These are phyloP conservation scores for Drosophila pseudoananassae DNA, from an alignment of 1,140 invertebrate genomes.

Conservation along the genomic window DNA sequence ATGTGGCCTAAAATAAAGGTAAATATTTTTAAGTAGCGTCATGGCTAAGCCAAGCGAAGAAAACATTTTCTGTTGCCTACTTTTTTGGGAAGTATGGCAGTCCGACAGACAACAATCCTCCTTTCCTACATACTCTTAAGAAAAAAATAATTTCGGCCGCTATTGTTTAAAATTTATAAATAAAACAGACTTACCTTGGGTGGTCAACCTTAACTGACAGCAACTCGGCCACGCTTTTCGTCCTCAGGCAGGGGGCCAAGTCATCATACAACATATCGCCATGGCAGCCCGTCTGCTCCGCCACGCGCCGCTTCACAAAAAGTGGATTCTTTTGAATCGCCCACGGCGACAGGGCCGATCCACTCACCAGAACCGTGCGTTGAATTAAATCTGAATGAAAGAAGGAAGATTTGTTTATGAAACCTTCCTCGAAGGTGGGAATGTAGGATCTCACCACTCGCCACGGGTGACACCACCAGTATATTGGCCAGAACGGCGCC, in stretches of 20 bases:
- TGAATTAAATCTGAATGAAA: constrained; percentile 89
- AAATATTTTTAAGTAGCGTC: no score
- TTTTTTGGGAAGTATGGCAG: neutral
- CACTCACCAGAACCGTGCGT: constrained; percentile 95
- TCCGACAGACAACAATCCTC: no score
- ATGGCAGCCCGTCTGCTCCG: constrained; percentile 91
- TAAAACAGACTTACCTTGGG: constrained; percentile 85
- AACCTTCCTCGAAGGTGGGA: neutral
- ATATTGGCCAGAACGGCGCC: constrained; percentile 97
- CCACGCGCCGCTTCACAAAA: constrained; percentile 91
- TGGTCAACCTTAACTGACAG: constrained; percentile 90
- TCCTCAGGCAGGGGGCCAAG: constrained; percentile 92
- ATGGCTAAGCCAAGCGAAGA: no score
- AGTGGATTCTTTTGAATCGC: constrained; percentile 95
- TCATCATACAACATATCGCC: constrained; percentile 91
- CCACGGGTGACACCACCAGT: constrained; percentile 96
- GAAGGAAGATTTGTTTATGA: neutral
- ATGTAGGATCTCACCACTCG: constrained; percentile 89
- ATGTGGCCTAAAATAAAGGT: no score
- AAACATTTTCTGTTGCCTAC: neutral
- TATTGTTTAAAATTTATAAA: no score
- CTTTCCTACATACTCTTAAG: no score
- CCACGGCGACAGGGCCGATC: constrained; percentile 97
- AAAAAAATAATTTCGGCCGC: no score
- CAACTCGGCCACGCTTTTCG: constrained; percentile 89